phyloP scores from a whole-genome alignment of 2,797 vertebrate genomes.

The Lepus oiostolus region DNA sequence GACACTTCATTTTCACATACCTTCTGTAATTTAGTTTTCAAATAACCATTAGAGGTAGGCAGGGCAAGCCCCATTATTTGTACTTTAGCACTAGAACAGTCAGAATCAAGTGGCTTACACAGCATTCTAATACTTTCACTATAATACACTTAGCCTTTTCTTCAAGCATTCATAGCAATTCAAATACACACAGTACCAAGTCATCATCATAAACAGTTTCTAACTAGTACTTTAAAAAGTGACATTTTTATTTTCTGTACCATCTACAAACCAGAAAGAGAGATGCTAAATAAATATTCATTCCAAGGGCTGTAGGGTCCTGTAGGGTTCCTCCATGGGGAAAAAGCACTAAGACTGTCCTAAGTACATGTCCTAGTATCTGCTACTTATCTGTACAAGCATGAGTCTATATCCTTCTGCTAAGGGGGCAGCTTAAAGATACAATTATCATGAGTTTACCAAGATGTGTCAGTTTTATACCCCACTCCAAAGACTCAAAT shows the following conservation, averaged over 20 bases:
- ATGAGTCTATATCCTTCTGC: not conserved
- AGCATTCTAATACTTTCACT: conserved; percentile 33
- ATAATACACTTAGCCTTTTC: conserved; percentile 47
- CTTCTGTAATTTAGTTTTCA: conserved; percentile 53
- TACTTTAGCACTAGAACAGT: not conserved
- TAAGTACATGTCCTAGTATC: not conserved
- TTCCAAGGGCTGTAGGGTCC: not conserved
- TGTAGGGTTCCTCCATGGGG: too few relatives aligned
- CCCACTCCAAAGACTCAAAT: not conserved
- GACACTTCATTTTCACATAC: conserved; percentile 18
- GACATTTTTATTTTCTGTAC: conserved; percentile 54
- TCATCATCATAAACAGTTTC: conserved; percentile 50
- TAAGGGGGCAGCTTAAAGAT: not conserved
- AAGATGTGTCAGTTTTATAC: not conserved
- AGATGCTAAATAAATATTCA: conserved; percentile 14
- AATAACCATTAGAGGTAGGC: not conserved
- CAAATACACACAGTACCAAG: conserved; percentile 59
- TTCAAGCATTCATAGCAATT: conserved; percentile 25
- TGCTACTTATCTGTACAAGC: not conserved
- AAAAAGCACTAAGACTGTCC: not conserved
- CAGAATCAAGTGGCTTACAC: not conserved
- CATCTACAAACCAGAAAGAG: conserved; percentile 62
- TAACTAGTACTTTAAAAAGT: conserved; percentile 45
- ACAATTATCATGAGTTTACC: not conserved
- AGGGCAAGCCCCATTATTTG: not conserved